Evolutionary conservation across 2,797 vertebrate genomes (phyloP).

Genomic region (Cyclura pinguis): DNA sequence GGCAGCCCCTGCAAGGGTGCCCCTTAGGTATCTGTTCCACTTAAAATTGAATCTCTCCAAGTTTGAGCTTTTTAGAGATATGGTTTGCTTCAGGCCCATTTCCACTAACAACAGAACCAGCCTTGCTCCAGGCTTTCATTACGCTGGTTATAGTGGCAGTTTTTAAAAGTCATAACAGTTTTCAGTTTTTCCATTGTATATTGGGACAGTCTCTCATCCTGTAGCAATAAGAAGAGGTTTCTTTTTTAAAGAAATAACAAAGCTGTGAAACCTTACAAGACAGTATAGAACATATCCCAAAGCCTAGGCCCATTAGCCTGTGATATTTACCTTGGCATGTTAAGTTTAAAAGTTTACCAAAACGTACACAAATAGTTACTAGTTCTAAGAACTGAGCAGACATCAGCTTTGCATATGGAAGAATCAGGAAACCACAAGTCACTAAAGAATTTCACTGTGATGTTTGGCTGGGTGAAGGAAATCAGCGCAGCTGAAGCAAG

Average conservation of each 20-base stretch:
- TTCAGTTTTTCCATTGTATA: slow-evolving; percentile 58
- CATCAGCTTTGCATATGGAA: slow-evolving; percentile 57
- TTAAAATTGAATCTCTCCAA: slow-evolving; percentile 23
- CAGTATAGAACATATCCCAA: slow-evolving; percentile 46
- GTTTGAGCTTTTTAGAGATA: slow-evolving; percentile 10
- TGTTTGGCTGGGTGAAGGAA: slow-evolving; percentile 60
- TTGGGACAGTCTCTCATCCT: slow-evolving; percentile 44
- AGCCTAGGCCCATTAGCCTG: slow-evolving; percentile 27
- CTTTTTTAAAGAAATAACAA: slow-evolving; percentile 47
- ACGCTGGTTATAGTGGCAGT: slow-evolving; percentile 50
- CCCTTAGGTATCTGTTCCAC: slow-evolving; percentile 34
- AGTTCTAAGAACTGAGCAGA: slow-evolving; percentile 62
- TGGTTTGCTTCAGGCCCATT: slow-evolving; percentile 56
- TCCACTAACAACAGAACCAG: slow-evolving; percentile 48
- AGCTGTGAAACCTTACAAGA: slow-evolving; percentile 41
- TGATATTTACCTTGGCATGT: slow-evolving; percentile 64
- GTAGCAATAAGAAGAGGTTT: slow-evolving; percentile 24
- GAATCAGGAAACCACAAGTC: slow-evolving; percentile 64
- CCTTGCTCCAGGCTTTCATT: slow-evolving; percentile 37
- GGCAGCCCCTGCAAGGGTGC: slow-evolving; percentile 11
- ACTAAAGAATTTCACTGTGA: slow-evolving; percentile 67
- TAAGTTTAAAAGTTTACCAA: slow-evolving; percentile 66
- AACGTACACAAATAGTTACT: slow-evolving; percentile 66
- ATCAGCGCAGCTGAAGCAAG: slow-evolving; percentile 57
- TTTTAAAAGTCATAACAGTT: slow-evolving; percentile 56